Base-by-base conservation (phyloP, 37 sponge, comb jelly and placozoan genomes). In the Ephydatia muelleri region DNA sequence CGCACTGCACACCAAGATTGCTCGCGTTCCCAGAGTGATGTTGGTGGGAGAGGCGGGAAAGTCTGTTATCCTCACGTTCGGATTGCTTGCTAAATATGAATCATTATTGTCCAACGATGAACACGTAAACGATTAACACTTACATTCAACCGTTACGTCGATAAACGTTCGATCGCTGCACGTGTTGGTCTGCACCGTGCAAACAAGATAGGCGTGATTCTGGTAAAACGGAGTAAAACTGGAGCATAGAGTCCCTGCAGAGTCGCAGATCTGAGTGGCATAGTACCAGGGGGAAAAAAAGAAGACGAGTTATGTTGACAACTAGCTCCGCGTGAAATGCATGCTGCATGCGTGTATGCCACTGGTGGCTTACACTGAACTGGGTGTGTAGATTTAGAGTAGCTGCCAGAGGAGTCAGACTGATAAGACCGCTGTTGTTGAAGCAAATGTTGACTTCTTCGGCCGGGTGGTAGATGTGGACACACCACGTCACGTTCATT, bases 401-500 rank as follows among this genome's bases (percentile, higher is more conserved):
- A 3, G 65, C 31, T 19, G 83, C 83, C 0, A 33, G 25, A 3
- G 39, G 73, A 5, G 83, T 83, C 37, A 25, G 28, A 49, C 35
- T 73, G 1, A 83, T 43, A 0, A 49, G 30, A 0, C 74, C 74
- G 37, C 49, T 72, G 13, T 68, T 66, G 49, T 84, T 65, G 49
- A 82, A 57, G 66, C 89, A 88, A 8, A 73, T 65, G 49, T 83
- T 72, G 4, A 88, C 47, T 1, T 66, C 27, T 38, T 72, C 65
- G 22, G 79, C 38, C 13, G 84, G 84, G 27, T 88, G 79, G 38
- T 73, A 88, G 16, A 88, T 22, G 37, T 83, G 28, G 48, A 83
- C 38, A 71, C 89, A 88, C 84, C 84, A 88, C 11, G 77, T 84
- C 32, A 85, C 78, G 13, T 77, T 11, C 4, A 25, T 31, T 8